phyloP scores from a whole-genome alignment of 2,888 invertebrate species.

The Drosophila recens region DNA sequence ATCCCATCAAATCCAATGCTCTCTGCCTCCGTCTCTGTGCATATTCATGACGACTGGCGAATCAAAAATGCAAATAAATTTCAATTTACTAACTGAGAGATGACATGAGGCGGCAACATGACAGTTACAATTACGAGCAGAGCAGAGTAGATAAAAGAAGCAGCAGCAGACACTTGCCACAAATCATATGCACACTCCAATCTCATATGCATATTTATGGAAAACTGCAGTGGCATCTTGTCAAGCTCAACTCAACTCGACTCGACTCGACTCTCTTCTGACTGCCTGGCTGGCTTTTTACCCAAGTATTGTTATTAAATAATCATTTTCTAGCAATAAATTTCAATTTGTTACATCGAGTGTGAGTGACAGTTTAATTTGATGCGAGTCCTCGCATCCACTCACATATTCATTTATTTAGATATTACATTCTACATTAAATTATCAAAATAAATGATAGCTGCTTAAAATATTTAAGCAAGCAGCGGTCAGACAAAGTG shows the following conservation, averaged over 20 bases:
- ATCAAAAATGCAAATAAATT: slow-evolving; percentile 83
- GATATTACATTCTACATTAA: neutral
- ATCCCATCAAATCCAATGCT: slow-evolving; percentile 39
- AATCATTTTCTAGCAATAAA: slow-evolving; percentile 78
- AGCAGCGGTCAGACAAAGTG: slow-evolving; percentile 34
- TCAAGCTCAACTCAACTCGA: slow-evolving; percentile 35
- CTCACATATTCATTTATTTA: slow-evolving; percentile 19
- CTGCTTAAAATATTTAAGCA: slow-evolving; percentile 58
- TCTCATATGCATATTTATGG: slow-evolving; percentile 75
- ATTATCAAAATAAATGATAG: slow-evolving; percentile 1
- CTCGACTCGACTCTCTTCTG: slow-evolving; percentile 1
- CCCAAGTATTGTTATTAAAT: slow-evolving; percentile 69
- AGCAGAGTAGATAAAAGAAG: slow-evolving; percentile 18
- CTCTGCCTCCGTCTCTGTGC: slow-evolving; percentile 41
- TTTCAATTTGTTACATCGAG: slow-evolving; percentile 63
- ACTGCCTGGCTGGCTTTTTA: slow-evolving; percentile 25
- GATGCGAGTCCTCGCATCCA: slow-evolving; percentile 8
- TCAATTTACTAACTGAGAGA: slow-evolving; percentile 72
- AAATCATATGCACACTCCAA: slow-evolving; percentile 59
- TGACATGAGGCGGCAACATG: slow-evolving; percentile 74
- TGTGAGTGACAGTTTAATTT: slow-evolving; percentile 72
- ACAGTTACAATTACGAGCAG: slow-evolving; percentile 72
- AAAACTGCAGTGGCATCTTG: slow-evolving; percentile 77
- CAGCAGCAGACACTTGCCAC: slow-evolving; percentile 51
- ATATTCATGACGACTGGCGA: slow-evolving; percentile 74